phyloP scores from a whole-genome alignment of 2,797 vertebrate species.

The Spondyliosoma cantharus region DNA sequence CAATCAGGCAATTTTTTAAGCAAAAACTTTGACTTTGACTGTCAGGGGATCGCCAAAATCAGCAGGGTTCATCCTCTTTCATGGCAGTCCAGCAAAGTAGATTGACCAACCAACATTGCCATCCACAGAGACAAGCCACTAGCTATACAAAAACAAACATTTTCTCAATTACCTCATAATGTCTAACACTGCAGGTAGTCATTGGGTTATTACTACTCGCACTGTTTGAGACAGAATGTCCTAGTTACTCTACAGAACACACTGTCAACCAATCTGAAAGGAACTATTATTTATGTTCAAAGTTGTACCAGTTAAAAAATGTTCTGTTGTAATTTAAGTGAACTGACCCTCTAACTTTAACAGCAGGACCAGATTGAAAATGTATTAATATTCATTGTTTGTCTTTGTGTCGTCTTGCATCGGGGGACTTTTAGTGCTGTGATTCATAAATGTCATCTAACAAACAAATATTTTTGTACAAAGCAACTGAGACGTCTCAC shows the following conservation, averaged over 20 bases:
- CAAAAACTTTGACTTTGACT: too few species aligned
- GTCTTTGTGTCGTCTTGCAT: not conserved
- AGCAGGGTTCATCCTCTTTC: not conserved
- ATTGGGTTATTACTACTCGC: not conserved
- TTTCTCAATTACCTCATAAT: not conserved
- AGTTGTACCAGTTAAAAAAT: not conserved
- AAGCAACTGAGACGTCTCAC: slow-evolving; percentile 31
- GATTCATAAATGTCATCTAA: slow-evolving; percentile 22
- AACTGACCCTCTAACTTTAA: slow-evolving; percentile 1
- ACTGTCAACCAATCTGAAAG: not conserved
- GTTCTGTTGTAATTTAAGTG: not conserved
- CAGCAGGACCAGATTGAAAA: not conserved
- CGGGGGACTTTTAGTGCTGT: not conserved
- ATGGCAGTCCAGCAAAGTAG: too few species aligned
- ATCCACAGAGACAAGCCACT: not conserved
- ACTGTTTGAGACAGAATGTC: not conserved
- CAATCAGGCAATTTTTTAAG: too few species aligned
- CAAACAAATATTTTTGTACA: slow-evolving; percentile 37
- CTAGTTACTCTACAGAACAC: slow-evolving; percentile 1
- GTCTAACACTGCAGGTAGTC: not conserved
- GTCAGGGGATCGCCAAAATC: not conserved
- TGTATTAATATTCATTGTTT: slow-evolving; percentile 13
- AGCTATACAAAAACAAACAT: not conserved
- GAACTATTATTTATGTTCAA: slow-evolving; percentile 1
- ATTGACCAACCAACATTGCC: not conserved